Conservation (phyloP, 1,140 invertebrate genomes). For the Formica selysi region DNA sequence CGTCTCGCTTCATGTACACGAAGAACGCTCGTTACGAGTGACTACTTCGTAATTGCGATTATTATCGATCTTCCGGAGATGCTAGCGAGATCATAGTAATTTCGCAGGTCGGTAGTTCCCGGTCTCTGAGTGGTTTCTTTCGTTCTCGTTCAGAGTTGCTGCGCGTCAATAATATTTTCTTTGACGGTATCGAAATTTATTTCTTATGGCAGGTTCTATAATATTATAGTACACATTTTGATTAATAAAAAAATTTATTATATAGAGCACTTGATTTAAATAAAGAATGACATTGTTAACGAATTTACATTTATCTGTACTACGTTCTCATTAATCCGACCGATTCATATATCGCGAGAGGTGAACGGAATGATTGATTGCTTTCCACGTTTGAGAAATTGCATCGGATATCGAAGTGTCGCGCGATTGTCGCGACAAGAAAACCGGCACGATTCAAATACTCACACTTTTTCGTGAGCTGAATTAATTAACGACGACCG, state of each 20-base stretch:
- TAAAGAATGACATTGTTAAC: constrained; percentile 15
- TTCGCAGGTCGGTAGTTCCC: constrained; percentile 37
- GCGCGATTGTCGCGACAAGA: constrained; percentile 14
- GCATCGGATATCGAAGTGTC: constrained; percentile 10
- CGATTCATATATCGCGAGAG: neutral
- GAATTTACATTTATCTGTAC: constrained; percentile 15
- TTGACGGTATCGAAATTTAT: constrained; percentile 5
- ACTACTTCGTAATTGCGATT: constrained; percentile 67
- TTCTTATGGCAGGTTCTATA: neutral
- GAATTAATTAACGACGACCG: constrained; percentile 66
- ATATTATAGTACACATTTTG: no score
- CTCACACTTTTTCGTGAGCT: constrained; percentile 28
- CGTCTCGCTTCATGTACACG: constrained; percentile 51
- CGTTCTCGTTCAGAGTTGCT: neutral
- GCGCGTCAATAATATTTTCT: constrained; percentile 1
- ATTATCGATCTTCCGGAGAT: constrained; percentile 67
- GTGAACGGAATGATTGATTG: constrained; percentile 39
- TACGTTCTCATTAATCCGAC: constrained; percentile 27
- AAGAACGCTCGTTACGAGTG: constrained; percentile 50
- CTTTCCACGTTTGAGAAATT: constrained; percentile 38
- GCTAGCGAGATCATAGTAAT: constrained; percentile 61
- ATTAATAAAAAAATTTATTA: neutral
- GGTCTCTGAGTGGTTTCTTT: constrained; percentile 37
- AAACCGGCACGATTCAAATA: constrained; percentile 39
- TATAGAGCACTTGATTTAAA: neutral